These are phyloP conservation scores for Thunnus thynnus DNA, from an alignment of 2,113 vertebrate species.

Conservation along the genomic window DNA sequence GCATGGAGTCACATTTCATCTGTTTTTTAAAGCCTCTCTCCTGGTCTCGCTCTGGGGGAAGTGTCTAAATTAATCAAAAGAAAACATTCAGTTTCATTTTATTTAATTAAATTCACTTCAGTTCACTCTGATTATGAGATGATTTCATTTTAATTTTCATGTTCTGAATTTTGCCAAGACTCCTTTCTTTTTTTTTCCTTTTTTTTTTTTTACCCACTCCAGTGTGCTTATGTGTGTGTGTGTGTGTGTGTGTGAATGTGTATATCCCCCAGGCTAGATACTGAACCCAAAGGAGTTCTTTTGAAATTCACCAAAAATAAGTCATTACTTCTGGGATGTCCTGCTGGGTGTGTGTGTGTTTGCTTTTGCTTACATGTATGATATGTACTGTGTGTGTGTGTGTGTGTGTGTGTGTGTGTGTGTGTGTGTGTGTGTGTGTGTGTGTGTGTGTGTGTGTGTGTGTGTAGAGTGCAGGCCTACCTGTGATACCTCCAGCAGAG, in stretches of 20 bases:
- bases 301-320: conserved; percentile 51
- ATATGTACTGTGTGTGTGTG: too few relatives aligned
- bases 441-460: conserved; percentile 9
- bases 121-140: conserved; percentile 34
- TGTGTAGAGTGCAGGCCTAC: conserved; percentile 28
- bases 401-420: neutral
- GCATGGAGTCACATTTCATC: neutral
- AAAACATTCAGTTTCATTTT: conserved; percentile 3
- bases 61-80: conserved; percentile 17
- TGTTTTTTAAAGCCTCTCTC: neutral
- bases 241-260: neutral
- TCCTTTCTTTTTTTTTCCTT: too few relatives aligned
- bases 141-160: conserved; percentile 19
- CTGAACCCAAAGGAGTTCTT: conserved; percentile 39
- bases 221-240: conserved; percentile 1
- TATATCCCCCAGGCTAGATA: conserved; percentile 17
- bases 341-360: conserved; percentile 30
- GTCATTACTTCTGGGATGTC: conserved; percentile 29
- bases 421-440: neutral
- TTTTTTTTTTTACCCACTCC: neutral
- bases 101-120: conserved; percentile 20
- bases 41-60: neutral
- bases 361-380: neutral
- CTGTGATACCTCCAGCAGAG: conserved; percentile 70
- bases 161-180: neutral